Base-by-base conservation (phyloP, 2,113 vertebrate species). In the Mugil cephalus region DNA sequence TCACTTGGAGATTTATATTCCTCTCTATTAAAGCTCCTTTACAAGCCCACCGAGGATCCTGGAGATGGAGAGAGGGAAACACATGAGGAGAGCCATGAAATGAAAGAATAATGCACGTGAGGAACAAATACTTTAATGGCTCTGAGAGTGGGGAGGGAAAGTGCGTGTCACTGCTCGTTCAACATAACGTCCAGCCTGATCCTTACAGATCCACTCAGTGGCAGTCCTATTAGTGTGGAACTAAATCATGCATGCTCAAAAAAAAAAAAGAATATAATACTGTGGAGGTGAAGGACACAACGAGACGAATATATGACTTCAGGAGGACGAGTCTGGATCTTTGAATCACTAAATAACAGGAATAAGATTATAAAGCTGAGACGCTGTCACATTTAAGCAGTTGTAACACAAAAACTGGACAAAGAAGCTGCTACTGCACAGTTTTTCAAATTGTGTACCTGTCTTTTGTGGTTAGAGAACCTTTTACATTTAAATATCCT, bases 1-100 rank as follows among this genome's bases (percentile, higher is more conserved):
- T 91, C 92, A 91, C 82, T 63, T 74, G 53, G 66, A 91, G 88
- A 93, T 93, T 91, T 92, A 93, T 91, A 88, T 85, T 82, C 68
- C 56, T 86, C 83, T 73, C 83, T 86, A 88, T 91, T 90, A 91
- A 93, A 91, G 68, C 65, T 67, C 50, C 72, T 91, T 92, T 89
- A 92, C 88, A 89, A 88, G 90, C 69, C 77, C 73, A 40, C 69
- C 4, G 69, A 88, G 87, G 55, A 47, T 65, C 69, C 48, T 10
- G 13, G 80, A 77, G 79, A 84, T 46, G 77, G 34, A 53, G 65
- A 62, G 75, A 62, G 55, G 54, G 83, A 74, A 76, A 77, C 64
- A 14, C 51, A 52, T 50, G 63, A 51, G 46, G 58, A 60, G 63
- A 74, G 62, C 42, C 51, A 45, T 58, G 79, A 59, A 77, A 65